Conservation (phyloP, 1,140 invertebrate genomes). For the Anagrus nilaparvatae region DNA sequence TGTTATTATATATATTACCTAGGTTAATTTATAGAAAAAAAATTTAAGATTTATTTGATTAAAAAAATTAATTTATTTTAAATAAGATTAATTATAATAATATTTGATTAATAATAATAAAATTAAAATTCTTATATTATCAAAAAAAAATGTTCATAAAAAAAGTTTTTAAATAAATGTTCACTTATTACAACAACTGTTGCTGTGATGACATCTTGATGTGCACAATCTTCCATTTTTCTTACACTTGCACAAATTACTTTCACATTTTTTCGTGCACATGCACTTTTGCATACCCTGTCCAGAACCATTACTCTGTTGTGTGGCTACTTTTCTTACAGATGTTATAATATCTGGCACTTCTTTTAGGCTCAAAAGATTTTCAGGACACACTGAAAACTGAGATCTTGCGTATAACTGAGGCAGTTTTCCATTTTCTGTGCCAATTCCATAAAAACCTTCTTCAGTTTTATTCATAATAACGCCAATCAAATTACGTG, state of each 20-base stretch:
- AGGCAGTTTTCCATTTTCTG: neutral
- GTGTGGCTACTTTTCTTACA: neutral
- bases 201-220: neutral
- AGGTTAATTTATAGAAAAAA: too few relatives aligned
- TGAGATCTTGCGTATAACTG: conserved; percentile 5
- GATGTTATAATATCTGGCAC: neutral
- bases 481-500: conserved; percentile 3
- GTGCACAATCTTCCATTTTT: conserved; percentile 1
- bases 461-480: conserved; percentile 7
- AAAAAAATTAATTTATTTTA: too few relatives aligned
- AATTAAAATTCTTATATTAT: too few relatives aligned
- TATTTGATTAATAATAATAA: too few relatives aligned
- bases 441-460: conserved; percentile 2
- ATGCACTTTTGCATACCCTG: conserved; percentile 2
- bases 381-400: neutral
- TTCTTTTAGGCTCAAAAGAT: neutral
- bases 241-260: neutral
- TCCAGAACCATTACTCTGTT: conserved; percentile 1
- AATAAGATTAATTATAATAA: too few relatives aligned
- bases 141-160: too few relatives aligned
- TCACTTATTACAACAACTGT: too few relatives aligned
- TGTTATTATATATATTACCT: too few relatives aligned
- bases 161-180: too few relatives aligned
- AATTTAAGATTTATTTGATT: too few relatives aligned
- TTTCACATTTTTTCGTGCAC: conserved; percentile 1